Evolutionary conservation across 2,888 invertebrate genomes (phyloP).

Genomic region (Chloromyia formosa): DNA sequence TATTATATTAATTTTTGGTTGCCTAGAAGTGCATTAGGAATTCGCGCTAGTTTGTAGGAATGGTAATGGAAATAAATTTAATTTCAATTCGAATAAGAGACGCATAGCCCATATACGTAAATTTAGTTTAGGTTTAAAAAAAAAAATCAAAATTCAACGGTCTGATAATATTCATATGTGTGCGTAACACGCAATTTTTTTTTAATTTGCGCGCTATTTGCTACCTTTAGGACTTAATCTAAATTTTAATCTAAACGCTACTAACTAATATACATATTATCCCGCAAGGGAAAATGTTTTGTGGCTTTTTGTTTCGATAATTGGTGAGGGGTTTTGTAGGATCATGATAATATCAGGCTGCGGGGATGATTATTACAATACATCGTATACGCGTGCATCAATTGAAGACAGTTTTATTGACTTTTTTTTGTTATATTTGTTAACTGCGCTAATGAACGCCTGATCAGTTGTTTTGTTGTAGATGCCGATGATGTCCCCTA

Average conservation of each 20-base stretch:
- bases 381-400: background rate
- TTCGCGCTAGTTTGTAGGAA: no score
- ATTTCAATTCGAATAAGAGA: no score
- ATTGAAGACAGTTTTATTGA: slow-evolving; percentile 36
- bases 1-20: no score
- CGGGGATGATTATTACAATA: no score
- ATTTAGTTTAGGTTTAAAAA: slow-evolving; percentile 21
- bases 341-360: background rate
- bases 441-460: background rate
- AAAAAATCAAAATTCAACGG: slow-evolving; percentile 9
- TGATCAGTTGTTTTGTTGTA: background rate
- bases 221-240: slow-evolving; percentile 38
- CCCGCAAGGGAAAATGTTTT: background rate
- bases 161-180: background rate
- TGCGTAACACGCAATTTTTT: slow-evolving; percentile 16
- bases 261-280: no score
- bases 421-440: background rate
- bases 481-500: background rate
- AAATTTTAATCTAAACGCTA: slow-evolving; percentile 22
- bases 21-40: no score
- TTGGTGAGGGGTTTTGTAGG: background rate
- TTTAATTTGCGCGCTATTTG: slow-evolving; percentile 38
- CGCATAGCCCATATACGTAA: background rate
- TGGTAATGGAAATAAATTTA: no score
- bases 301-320: background rate